Percentiles rank a stretch among this genome's conserved stretches.
Evolutionary conservation across 2,113 vertebrate species (phyloP).

Genomic region (Megaceryle torquata): DNA sequence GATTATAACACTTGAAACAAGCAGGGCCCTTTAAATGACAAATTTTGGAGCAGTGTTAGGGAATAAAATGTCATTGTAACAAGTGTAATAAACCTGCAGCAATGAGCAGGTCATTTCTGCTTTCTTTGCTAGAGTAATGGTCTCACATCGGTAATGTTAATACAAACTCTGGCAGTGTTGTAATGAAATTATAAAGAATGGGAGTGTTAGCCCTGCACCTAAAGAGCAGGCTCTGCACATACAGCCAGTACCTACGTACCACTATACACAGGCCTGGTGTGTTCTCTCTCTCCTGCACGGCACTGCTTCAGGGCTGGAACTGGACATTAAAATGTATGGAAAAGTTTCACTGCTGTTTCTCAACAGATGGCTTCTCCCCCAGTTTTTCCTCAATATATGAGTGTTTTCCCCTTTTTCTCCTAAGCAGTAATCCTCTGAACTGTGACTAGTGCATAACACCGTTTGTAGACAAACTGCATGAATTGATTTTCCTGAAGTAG

Average conservation of each 20-base stretch:
- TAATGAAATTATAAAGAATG: accelerated
- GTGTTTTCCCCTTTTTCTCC: neutral
- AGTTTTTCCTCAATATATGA: neutral
- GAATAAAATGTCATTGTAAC: neutral
- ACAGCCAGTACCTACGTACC: accelerated
- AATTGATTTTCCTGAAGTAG: conserved; percentile 60
- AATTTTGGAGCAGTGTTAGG: neutral
- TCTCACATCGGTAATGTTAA: neutral
- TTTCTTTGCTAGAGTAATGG: accelerated
- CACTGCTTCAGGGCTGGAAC: accelerated
- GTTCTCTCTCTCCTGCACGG: neutral
- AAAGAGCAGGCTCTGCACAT: neutral
- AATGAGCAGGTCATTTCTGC: neutral
- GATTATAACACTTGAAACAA: neutral
- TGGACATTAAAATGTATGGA: accelerated
- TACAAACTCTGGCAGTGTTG: neutral
- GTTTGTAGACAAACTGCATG: neutral
- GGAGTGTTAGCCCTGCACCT: neutral
- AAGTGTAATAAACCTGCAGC: neutral
- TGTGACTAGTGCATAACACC: neutral
- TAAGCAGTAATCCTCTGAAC: neutral
- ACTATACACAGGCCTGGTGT: accelerated
- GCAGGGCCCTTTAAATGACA: neutral
- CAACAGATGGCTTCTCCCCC: neutral
- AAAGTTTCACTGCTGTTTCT: neutral